A percentile compares a stretch with the other conserved stretches of the same genome.
Conservation (phyloP, 2,888 invertebrate species). For the Uropetala carovei region DNA sequence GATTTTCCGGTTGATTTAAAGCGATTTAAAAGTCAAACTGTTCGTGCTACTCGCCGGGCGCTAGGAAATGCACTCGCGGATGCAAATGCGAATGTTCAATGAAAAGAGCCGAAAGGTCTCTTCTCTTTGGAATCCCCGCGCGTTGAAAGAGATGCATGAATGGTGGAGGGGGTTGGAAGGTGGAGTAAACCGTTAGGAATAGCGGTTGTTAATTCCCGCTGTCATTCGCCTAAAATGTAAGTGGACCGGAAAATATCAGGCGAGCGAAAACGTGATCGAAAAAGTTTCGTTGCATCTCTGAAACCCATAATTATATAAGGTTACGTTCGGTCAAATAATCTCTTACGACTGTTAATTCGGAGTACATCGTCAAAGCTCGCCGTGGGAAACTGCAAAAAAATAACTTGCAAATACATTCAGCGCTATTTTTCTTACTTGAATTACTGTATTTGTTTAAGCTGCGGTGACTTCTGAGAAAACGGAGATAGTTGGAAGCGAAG, state of each 20-base stretch:
- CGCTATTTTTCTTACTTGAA: too few relatives aligned
- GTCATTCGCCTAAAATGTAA: background rate
- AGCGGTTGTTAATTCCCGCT: background rate
- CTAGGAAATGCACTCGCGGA: constrained; percentile 28
- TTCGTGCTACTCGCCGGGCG: constrained; percentile 3
- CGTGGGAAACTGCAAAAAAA: too few relatives aligned
- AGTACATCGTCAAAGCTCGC: too few relatives aligned
- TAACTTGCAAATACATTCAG: too few relatives aligned
- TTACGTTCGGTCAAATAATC: too few relatives aligned
- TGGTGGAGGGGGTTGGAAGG: background rate
- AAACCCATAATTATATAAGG: too few relatives aligned
- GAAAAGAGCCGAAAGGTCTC: constrained; percentile 6
- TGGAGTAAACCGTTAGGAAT: background rate
- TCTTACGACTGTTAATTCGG: too few relatives aligned
- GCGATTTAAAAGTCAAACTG: constrained; percentile 32
- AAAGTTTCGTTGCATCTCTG: background rate
- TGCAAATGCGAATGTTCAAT: constrained; percentile 25
- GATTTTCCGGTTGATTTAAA: constrained; percentile 28
- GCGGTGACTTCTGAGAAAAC: too few relatives aligned
- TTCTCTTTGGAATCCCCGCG: background rate
- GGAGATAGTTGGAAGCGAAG: too few relatives aligned
- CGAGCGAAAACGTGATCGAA: background rate
- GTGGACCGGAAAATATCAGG: background rate
- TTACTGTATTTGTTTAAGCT: too few relatives aligned
- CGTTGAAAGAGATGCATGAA: background rate